Conservation (phyloP, 1,140 invertebrate genomes). For the Amphibalanus amphitrite region DNA sequence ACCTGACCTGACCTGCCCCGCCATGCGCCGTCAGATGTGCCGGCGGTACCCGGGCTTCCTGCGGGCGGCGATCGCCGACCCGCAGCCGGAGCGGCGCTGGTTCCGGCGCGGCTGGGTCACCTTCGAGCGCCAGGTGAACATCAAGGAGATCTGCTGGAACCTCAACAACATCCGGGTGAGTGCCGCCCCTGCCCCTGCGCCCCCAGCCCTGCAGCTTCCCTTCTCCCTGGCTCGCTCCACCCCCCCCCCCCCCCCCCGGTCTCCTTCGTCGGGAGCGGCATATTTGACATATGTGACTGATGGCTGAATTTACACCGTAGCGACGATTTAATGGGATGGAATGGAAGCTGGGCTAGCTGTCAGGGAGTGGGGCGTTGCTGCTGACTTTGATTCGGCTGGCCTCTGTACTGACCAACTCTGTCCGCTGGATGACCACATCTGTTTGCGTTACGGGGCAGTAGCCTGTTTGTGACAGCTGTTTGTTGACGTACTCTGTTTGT, state of each 20-base stretch:
- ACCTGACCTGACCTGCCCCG: too few relatives aligned
- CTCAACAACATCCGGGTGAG: conserved; percentile 81
- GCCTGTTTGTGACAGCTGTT: too few relatives aligned
- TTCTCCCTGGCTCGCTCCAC: conserved; percentile 5
- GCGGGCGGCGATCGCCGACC: conserved; percentile 91
- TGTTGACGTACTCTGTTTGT: too few relatives aligned
- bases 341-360: too few relatives aligned
- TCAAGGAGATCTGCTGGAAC: conserved; percentile 99
- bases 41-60: conserved; percentile 87
- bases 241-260: conserved; percentile 6
- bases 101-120: conserved; percentile 96
- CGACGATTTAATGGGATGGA: too few relatives aligned
- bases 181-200: too few relatives aligned
- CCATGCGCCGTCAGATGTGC: conserved; percentile 76
- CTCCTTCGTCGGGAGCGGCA: not conserved
- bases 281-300: conserved; percentile 11
- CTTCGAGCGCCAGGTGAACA: conserved; percentile 89
- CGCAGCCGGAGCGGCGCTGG: conserved; percentile 84
- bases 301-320: too few relatives aligned
- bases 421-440: too few relatives aligned
- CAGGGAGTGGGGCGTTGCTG: too few relatives aligned
- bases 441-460: too few relatives aligned
- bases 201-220: conserved; percentile 4
- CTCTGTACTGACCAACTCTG: too few relatives aligned
- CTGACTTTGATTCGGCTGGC: too few relatives aligned